Percentiles rank a stretch among this genome's conserved stretches.
These are phyloP conservation scores for Craniophora ligustri DNA, from an alignment of 2,888 invertebrate species.

Conservation along the genomic window DNA sequence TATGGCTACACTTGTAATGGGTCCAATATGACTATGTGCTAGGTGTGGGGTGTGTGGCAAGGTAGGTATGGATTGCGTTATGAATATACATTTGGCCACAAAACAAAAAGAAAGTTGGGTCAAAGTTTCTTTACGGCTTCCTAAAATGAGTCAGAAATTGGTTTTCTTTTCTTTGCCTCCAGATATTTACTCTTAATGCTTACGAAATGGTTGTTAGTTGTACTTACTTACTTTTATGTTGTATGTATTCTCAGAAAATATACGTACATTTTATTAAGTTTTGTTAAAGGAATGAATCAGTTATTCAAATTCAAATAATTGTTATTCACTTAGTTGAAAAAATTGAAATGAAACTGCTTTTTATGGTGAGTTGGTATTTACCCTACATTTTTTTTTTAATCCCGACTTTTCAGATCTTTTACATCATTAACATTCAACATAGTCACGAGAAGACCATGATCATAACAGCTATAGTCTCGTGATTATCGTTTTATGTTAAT, in stretches of 20 bases:
- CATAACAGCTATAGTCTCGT: too few species aligned
- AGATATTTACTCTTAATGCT: background rate
- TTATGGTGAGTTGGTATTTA: too few species aligned
- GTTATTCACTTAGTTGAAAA: background rate
- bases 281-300: too few species aligned
- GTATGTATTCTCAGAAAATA: background rate
- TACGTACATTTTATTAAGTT: too few species aligned
- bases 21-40: conserved; percentile 23
- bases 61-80: conserved; percentile 24
- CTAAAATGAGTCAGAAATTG: conserved; percentile 15
- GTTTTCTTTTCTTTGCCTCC: conserved; percentile 9
- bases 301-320: background rate
- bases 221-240: background rate
- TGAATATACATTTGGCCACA: conserved; percentile 6
- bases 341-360: too few species aligned
- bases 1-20: conserved; percentile 36
- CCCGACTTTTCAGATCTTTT: too few species aligned
- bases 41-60: background rate
- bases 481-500: too few species aligned
- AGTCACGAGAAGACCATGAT: too few species aligned
- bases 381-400: too few species aligned
- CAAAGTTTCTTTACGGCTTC: conserved; percentile 1
- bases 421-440: too few species aligned
- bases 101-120: conserved; percentile 4
- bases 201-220: background rate